Conservation (phyloP, 2,888 invertebrate genomes). For the Agriotes lineatus region DNA sequence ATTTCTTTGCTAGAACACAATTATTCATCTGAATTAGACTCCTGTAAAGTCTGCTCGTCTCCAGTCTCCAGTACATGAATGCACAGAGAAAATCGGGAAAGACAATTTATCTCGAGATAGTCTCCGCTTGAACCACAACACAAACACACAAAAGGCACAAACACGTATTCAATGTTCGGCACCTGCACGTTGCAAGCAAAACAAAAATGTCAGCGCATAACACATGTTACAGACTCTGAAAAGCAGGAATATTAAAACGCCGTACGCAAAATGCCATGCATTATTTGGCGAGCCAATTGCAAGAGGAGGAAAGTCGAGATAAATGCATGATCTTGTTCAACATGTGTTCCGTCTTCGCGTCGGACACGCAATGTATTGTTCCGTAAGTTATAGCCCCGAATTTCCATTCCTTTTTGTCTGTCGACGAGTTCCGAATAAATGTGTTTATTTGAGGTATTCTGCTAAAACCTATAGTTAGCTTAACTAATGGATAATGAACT, state of each 20-base stretch:
- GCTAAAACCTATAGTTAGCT: constrained; percentile 11
- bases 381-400: constrained; percentile 7
- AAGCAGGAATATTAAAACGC: constrained; percentile 10
- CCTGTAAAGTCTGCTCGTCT: no score
- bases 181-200: neutral
- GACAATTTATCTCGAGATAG: no score
- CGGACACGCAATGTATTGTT: constrained; percentile 24
- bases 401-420: constrained; percentile 19
- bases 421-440: constrained; percentile 15
- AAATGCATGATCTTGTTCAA: constrained; percentile 21
- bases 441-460: constrained; percentile 18
- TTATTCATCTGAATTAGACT: no score
- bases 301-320: constrained; percentile 14
- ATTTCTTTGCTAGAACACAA: no score
- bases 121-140: no score
- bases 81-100: no score
- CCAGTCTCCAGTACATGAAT: no score
- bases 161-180: no score
- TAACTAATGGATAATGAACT: neutral
- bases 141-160: no score
- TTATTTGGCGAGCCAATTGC: constrained; percentile 23
- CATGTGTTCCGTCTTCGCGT: constrained; percentile 16
- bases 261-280: constrained; percentile 1
- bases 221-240: constrained; percentile 5
- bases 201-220: constrained; percentile 6